Percentiles rank a stretch among this genome's conserved stretches.
These are phyloP conservation scores for Sycophila sp. DNA, from an alignment of 1,140 invertebrate genomes.

Conservation along the genomic window DNA sequence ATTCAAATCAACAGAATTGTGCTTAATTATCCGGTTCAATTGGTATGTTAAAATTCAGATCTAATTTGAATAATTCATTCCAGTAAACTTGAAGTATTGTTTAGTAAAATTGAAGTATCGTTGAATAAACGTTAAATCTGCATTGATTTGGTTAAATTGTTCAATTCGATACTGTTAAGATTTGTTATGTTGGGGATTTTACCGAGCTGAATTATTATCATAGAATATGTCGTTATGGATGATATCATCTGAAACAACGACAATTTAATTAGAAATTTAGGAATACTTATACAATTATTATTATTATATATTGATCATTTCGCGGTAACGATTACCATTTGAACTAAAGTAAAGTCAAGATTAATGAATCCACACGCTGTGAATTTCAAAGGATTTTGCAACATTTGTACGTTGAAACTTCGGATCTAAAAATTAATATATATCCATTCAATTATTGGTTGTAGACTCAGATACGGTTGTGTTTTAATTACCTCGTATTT, in stretches of 20 bases:
- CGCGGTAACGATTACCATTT: conserved; percentile 39
- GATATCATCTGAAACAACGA: conserved; percentile 68
- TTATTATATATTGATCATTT: neutral
- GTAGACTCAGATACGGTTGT: no score
- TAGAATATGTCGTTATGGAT: conserved; percentile 74
- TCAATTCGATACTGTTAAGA: no score
- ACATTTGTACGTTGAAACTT: conserved; percentile 47
- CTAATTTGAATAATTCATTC: no score
- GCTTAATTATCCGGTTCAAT: no score
- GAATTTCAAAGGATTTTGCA: conserved; percentile 49
- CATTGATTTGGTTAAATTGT: no score
- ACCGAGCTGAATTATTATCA: conserved; percentile 72
- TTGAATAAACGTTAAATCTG: no score
- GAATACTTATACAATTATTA: no score
- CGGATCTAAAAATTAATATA: conserved; percentile 42
- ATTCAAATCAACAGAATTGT: no score
- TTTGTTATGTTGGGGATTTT: neutral
- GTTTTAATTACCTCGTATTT: conserved; percentile 38
- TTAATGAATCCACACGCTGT: conserved; percentile 51
- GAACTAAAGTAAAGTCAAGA: conserved; percentile 47
- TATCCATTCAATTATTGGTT: neutral
- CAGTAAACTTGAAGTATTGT: neutral
- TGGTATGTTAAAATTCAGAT: no score
- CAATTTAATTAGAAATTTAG: neutral
- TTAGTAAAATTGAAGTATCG: neutral